Conservation (phyloP, 2,888 invertebrate species). For the Dusona sp. region DNA sequence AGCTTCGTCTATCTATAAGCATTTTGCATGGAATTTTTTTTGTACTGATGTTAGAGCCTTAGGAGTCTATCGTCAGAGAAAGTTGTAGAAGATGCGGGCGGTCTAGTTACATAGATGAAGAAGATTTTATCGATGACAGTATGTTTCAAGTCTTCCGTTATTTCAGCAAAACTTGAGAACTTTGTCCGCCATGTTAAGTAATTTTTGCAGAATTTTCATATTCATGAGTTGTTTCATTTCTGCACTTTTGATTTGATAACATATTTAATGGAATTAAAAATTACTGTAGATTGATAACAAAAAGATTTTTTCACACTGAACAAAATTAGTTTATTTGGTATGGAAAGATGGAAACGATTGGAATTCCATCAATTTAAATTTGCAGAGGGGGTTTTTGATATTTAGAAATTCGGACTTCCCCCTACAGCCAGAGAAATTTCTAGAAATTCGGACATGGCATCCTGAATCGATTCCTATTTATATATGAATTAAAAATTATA, state of each 20-base stretch:
- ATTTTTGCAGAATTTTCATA: background rate
- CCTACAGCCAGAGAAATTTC: too few species aligned
- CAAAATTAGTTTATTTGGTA: background rate
- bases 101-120: conserved; percentile 54
- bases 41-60: conserved; percentile 33
- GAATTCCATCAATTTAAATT: background rate
- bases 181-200: background rate
- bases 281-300: background rate
- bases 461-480: too few species aligned
- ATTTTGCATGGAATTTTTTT: background rate
- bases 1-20: background rate
- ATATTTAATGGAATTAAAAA: background rate
- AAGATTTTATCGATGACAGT: conserved; percentile 48
- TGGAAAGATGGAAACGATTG: background rate
- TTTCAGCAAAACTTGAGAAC: conserved; percentile 48
- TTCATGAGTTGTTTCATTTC: background rate
- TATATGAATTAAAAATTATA: too few species aligned
- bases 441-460: too few species aligned
- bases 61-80: conserved; percentile 46
- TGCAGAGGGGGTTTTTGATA: background rate
- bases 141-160: background rate
- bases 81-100: conserved; percentile 54
- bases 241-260: background rate
- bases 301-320: background rate
- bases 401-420: too few species aligned